These are phyloP conservation scores for Amiota mariae DNA, from an alignment of 2,888 invertebrate species.

Conservation along the genomic window DNA sequence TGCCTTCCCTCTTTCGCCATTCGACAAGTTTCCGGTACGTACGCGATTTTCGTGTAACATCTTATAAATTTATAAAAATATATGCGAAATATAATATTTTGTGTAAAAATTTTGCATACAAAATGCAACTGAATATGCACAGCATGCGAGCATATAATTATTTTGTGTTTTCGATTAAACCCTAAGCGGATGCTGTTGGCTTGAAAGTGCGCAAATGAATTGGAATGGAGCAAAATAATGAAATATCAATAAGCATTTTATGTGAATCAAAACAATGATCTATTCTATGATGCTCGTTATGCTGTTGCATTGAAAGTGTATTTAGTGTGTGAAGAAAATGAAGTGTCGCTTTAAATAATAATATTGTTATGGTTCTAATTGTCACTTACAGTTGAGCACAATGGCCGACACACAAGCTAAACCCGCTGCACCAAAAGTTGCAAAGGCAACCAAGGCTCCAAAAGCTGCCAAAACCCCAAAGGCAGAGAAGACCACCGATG, in stretches of 20 bases:
- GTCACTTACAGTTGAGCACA: conserved; percentile 58
- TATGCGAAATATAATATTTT: conserved; percentile 35
- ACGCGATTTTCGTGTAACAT: conserved; percentile 62
- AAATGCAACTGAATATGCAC: conserved; percentile 38
- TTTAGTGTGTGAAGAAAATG: conserved; percentile 10
- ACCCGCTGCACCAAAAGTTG: conserved; percentile 63
- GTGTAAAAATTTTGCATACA: conserved; percentile 34
- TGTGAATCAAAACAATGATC: background rate
- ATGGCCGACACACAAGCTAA: conserved; percentile 74
- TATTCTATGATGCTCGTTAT: background rate
- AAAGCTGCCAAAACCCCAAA: conserved; percentile 67
- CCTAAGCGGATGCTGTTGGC: conserved; percentile 61
- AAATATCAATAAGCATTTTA: background rate
- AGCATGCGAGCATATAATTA: conserved; percentile 44
- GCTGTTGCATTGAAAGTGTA: conserved; percentile 14
- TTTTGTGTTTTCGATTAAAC: conserved; percentile 32
- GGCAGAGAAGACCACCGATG: conserved; percentile 66
- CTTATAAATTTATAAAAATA: conserved; percentile 47
- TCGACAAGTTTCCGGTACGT: conserved; percentile 74
- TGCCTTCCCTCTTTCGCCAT: conserved; percentile 72
- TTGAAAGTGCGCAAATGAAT: conserved; percentile 40
- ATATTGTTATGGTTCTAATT: conserved; percentile 17
- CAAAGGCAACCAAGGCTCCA: conserved; percentile 64
- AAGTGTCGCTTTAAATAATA: conserved; percentile 19
- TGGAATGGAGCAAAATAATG: background rate